These are phyloP conservation scores for Corythornis madagascariensis DNA, from an alignment of 2,113 vertebrate species.

Conservation along the genomic window DNA sequence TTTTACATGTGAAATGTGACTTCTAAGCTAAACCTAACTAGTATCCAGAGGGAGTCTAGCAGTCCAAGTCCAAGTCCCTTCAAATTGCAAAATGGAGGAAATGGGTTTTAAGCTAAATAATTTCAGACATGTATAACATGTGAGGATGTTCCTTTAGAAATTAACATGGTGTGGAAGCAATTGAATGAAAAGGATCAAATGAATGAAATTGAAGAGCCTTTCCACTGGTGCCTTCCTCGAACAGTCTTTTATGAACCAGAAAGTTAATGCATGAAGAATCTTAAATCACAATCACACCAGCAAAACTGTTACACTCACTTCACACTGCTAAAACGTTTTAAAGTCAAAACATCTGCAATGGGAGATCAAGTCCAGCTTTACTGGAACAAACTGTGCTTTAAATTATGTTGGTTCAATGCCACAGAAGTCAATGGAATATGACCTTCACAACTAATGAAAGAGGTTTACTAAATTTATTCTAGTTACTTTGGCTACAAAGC, in stretches of 20 bases:
- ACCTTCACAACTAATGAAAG: conserved; percentile 12
- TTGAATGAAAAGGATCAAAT: not conserved
- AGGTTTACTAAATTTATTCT: not conserved
- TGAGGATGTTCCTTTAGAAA: not conserved
- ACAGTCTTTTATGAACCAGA: not conserved
- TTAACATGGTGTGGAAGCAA: not conserved
- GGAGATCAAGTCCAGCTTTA: conserved; percentile 1
- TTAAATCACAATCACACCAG: not conserved
- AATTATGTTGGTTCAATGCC: not conserved
- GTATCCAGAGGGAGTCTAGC: not conserved
- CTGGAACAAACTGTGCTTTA: conserved; percentile 38
- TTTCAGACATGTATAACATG: not conserved
- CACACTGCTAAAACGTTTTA: not conserved
- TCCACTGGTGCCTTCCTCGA: not conserved
- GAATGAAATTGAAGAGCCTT: not conserved
- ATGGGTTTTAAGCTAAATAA: not conserved
- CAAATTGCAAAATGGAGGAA: not conserved
- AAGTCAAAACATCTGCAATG: not conserved
- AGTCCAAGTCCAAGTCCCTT: not conserved
- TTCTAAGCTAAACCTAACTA: not conserved
- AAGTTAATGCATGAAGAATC: not conserved
- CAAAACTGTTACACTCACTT: not conserved
- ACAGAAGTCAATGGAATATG: conserved; percentile 13
- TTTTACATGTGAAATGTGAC: not conserved
- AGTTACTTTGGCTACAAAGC: not conserved